These are phyloP conservation scores for Coracias cyanogaster DNA, from an alignment of 2,797 vertebrate genomes.

Conservation along the genomic window DNA sequence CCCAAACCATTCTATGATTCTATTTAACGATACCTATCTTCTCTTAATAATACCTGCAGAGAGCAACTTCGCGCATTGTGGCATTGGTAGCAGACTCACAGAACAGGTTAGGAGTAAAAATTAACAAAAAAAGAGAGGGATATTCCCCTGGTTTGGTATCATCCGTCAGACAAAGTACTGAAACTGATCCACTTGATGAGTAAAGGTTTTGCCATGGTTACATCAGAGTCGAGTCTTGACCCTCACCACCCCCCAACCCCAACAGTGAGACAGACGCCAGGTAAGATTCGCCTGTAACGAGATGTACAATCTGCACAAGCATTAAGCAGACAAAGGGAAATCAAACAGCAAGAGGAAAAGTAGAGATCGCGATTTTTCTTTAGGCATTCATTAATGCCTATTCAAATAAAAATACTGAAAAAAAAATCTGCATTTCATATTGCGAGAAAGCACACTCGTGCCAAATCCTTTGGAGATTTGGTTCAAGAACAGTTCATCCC, in stretches of 20 bases:
- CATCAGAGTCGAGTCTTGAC: not conserved
- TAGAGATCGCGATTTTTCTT: not conserved
- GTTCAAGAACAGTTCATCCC: slow-evolving; percentile 58
- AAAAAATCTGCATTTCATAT: slow-evolving; percentile 19
- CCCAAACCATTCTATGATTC: too few relatives aligned
- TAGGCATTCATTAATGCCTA: slow-evolving; percentile 36
- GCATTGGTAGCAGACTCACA: not conserved
- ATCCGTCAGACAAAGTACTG: too few relatives aligned
- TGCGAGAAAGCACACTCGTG: not conserved
- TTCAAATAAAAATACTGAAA: slow-evolving; percentile 41
- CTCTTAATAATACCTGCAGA: not conserved
- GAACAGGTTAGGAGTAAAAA: not conserved
- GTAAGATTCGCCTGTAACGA: not conserved
- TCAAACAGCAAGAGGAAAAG: not conserved
- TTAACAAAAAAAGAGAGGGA: too few relatives aligned
- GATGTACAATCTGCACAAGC: not conserved
- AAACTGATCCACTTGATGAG: not conserved
- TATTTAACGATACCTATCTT: not conserved
- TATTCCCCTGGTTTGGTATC: not conserved
- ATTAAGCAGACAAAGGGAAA: slow-evolving; percentile 32
- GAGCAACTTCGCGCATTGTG: not conserved
- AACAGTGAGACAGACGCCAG: not conserved
- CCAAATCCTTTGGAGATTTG: slow-evolving; percentile 29
- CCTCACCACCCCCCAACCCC: not conserved
- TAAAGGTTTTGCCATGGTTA: not conserved